Conservation (phyloP, 2,888 invertebrate genomes). For the Macrosoma leucophasiata region DNA sequence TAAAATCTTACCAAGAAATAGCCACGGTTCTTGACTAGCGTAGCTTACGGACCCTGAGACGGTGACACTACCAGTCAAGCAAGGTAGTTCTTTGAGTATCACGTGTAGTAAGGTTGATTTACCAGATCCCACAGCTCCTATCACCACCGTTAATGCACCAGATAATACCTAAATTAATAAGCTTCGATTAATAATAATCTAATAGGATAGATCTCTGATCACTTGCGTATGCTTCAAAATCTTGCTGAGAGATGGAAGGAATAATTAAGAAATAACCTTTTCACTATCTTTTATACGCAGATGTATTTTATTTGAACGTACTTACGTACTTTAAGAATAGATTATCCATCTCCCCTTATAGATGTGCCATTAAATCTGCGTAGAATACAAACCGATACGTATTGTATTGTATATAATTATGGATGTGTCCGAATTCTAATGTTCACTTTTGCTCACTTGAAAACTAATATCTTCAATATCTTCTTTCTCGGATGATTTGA, state of each 20-base stretch:
- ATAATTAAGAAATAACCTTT: too few species aligned
- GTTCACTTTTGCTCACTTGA: slow-evolving; percentile 38
- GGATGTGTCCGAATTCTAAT: slow-evolving; percentile 4
- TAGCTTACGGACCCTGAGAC: slow-evolving; percentile 82
- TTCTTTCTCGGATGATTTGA: slow-evolving; percentile 49
- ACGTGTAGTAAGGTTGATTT: slow-evolving; percentile 78
- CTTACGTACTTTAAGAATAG: slow-evolving; percentile 1
- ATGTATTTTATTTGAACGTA: too few species aligned
- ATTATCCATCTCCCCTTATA: too few species aligned
- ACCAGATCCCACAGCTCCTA: slow-evolving; percentile 77
- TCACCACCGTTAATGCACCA: slow-evolving; percentile 76
- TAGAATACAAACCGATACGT: too few species aligned
- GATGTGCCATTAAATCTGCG: too few species aligned
- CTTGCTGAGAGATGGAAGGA: too few species aligned
- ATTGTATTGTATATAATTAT: too few species aligned
- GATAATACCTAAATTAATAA: slow-evolving; percentile 35
- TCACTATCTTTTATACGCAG: too few species aligned
- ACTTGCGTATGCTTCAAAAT: too few species aligned
- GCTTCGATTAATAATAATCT: too few species aligned
- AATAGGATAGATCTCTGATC: too few species aligned
- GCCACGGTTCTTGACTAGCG: slow-evolving; percentile 90
- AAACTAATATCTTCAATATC: slow-evolving; percentile 64
- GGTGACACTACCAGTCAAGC: slow-evolving; percentile 75
- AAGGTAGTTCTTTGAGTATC: slow-evolving; percentile 84
- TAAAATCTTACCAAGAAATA: slow-evolving; percentile 74